Conservation (phyloP, 2,113 vertebrate genomes). For the Synodontis membranacea region DNA sequence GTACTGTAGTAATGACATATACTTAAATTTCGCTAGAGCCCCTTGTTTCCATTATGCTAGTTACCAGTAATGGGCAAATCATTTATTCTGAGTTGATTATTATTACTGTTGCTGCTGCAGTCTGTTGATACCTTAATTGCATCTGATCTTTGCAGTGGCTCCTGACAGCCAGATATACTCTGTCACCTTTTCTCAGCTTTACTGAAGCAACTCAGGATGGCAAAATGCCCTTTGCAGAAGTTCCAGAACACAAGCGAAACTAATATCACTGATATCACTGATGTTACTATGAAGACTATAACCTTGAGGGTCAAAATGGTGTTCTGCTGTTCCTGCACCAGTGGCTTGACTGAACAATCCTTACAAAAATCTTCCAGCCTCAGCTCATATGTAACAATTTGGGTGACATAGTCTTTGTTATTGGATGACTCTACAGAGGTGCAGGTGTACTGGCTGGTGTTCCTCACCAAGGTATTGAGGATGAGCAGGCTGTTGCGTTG, state of each 20-base stretch:
- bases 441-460: conserved; percentile 70
- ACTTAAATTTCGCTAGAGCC: too few species aligned
- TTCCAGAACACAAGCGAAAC: conserved; percentile 69
- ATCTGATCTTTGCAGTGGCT: background rate
- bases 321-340: conserved; percentile 14
- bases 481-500: conserved; percentile 64
- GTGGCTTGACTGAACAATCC: accelerated
- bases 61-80: background rate
- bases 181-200: background rate
- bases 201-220: conserved; percentile 48
- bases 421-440: conserved; percentile 64
- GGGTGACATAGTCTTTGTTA: conserved; percentile 44
- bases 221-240: conserved; percentile 65
- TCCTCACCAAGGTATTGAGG: conserved; percentile 50
- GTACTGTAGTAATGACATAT: too few species aligned
- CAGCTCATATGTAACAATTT: conserved; percentile 59
- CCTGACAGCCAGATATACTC: background rate
- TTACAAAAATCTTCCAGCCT: background rate
- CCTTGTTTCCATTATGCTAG: background rate
- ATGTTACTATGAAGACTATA: conserved; percentile 45
- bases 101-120: conserved; percentile 53
- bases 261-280: too few species aligned
- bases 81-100: conserved; percentile 52
- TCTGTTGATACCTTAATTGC: background rate
- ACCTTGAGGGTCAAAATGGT: conserved; percentile 55